Conservation (phyloP, 2,113 vertebrate species). For the Paracanthobrama guichenoti region DNA sequence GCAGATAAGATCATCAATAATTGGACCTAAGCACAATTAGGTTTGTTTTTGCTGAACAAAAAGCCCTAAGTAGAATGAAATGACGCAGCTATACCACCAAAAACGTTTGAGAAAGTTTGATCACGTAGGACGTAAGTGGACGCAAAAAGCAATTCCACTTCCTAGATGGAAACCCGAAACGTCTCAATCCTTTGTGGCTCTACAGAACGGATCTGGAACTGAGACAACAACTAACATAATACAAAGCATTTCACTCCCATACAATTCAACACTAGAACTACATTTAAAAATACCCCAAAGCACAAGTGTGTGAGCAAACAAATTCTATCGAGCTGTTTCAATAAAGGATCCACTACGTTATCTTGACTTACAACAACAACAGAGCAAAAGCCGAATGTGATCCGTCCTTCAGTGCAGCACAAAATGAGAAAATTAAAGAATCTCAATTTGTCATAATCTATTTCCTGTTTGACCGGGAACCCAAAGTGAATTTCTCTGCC, state of each 20-base stretch:
- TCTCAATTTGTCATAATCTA: constrained; percentile 23
- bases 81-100: not conserved
- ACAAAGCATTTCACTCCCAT: constrained; percentile 2
- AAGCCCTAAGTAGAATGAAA: constrained; percentile 8
- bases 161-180: constrained; percentile 16
- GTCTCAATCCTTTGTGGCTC: not conserved
- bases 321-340: not conserved
- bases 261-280: not conserved
- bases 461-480: not conserved
- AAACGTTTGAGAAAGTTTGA: not conserved
- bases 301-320: not conserved
- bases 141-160: constrained; percentile 29
- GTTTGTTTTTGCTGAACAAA: constrained; percentile 17
- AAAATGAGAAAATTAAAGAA: constrained; percentile 23
- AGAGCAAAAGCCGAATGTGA: not conserved
- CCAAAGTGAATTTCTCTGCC: not conserved
- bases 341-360: constrained; percentile 14
- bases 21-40: constrained; percentile 22
- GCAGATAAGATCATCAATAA: constrained; percentile 50
- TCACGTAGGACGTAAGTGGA: not conserved
- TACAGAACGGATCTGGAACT: not conserved
- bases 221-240: constrained; percentile 13
- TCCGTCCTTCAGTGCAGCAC: not conserved
- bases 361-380: not conserved
- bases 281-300: not conserved